Conservation (phyloP, 2,797 vertebrate genomes). For the Bufotes viridis region DNA sequence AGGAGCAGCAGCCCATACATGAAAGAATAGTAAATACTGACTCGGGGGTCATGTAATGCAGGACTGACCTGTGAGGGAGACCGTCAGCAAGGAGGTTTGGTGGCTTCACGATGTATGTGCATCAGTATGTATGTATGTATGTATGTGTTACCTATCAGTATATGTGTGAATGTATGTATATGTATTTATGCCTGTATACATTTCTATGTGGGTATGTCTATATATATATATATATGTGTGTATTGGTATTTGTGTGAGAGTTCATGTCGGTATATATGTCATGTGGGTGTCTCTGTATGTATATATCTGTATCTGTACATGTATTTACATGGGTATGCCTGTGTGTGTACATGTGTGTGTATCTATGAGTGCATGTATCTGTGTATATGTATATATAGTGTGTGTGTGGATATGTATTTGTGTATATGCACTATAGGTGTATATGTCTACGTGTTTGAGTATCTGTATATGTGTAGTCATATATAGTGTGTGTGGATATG, state of each 20-base stretch:
- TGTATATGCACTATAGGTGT: too few relatives aligned
- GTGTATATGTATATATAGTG: too few relatives aligned
- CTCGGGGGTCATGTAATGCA: not conserved
- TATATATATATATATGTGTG: not conserved
- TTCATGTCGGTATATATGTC: not conserved
- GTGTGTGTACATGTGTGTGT: too few relatives aligned
- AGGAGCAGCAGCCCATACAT: not conserved
- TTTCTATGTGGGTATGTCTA: not conserved
- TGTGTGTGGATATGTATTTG: too few relatives aligned
- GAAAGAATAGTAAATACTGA: not conserved
- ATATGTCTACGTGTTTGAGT: too few relatives aligned
- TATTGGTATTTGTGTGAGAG: not conserved
- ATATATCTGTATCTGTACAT: not conserved
- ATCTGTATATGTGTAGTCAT: too few relatives aligned
- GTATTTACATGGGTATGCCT: not conserved
- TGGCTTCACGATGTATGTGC: not conserved
- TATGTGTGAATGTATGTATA: not conserved
- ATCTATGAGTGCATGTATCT: too few relatives aligned
- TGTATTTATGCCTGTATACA: not conserved
- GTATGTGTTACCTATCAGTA: not conserved
- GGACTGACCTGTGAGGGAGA: not conserved
- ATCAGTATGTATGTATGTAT: not conserved
- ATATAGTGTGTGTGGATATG: too few relatives aligned
- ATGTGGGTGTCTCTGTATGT: not conserved
- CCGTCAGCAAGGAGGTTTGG: not conserved